These are phyloP conservation scores for Nothocercus julius DNA, from an alignment of 2,113 vertebrate species.

Conservation along the genomic window DNA sequence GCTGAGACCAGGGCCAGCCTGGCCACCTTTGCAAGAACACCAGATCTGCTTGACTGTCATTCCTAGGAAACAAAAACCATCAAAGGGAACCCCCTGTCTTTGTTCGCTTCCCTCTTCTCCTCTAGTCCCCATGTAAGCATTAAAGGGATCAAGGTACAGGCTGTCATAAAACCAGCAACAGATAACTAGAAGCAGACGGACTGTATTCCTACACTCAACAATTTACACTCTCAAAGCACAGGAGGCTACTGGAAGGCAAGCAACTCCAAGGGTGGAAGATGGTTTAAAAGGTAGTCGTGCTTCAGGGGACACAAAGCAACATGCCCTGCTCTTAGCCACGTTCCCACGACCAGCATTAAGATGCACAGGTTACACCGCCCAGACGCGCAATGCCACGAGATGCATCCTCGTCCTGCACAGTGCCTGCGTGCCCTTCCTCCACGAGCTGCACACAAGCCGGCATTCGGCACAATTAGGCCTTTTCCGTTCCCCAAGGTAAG, in stretches of 20 bases:
- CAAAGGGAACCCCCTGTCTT: neutral
- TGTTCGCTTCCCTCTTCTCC: neutral
- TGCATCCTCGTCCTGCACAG: neutral
- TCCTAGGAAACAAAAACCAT: neutral
- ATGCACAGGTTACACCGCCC: neutral
- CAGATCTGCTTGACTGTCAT: neutral
- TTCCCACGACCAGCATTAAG: neutral
- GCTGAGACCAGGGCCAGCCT: neutral
- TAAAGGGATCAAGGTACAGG: neutral
- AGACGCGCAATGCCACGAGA: neutral
- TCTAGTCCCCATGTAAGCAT: neutral
- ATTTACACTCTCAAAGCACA: constrained; percentile 10
- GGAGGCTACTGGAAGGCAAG: constrained; percentile 11
- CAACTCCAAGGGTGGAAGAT: neutral
- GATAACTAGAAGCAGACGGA: neutral
- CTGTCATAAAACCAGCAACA: neutral
- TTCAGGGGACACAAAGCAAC: neutral
- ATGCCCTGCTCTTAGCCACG: neutral
- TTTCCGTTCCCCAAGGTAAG: neutral
- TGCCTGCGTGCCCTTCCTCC: neutral
- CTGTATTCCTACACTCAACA: constrained; percentile 16
- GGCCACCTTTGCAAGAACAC: neutral
- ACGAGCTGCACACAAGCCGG: neutral
- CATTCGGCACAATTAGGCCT: neutral
- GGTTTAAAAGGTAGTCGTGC: neutral